Evolutionary conservation across 2,113 vertebrate genomes (phyloP), one percentile per base, ranked within the genome.

Genomic region (Jaculus jaculus): DNA sequence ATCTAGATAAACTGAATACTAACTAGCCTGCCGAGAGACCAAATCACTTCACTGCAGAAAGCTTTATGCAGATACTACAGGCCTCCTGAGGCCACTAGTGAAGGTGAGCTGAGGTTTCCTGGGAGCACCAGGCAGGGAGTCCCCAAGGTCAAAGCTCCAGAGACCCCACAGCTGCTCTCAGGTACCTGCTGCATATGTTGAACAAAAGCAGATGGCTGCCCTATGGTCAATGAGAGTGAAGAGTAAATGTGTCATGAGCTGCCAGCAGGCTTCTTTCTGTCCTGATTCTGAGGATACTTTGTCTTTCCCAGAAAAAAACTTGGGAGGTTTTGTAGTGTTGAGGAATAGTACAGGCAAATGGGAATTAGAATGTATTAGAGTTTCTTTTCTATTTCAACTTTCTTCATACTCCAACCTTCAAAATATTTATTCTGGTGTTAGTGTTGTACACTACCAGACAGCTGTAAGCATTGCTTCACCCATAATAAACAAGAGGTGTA

Each of bases 401-500:
- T 8, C 4, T 8, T 61, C 26, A 28, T 11, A 2, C 24, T 54
- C 34, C 21, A 24, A 0, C 68, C 60, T 26, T 12, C 34, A 21
- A 26, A 6, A 18, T 17, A 26, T 18, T 39, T 4, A 2, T 13
- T 1, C n/a, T n/a, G n/a, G n/a, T n/a, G n/a, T n/a, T n/a, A n/a
- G n/a, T n/a, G n/a, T n/a, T n/a, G n/a, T n/a, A n/a, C n/a, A n/a
- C n/a, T n/a, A n/a, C n/a, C 11, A 32, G 6, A 21, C 1, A 12
- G 73, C 21, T 54, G 24, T 28, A 3, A 8, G 51, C 2, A 11
- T 7, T n/a, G 32, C 4, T n/a, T 26, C 15, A 13, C 60, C 30
- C 17, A 37, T 47, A 13, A 8, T 4, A 3, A 21, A 42, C 5
- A 69, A n/a, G n/a, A 71, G 5, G 2, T 3, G 0, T 7, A 7